Base-by-base conservation (phyloP, 1,140 invertebrate species). In the Lepidurus packardi region DNA sequence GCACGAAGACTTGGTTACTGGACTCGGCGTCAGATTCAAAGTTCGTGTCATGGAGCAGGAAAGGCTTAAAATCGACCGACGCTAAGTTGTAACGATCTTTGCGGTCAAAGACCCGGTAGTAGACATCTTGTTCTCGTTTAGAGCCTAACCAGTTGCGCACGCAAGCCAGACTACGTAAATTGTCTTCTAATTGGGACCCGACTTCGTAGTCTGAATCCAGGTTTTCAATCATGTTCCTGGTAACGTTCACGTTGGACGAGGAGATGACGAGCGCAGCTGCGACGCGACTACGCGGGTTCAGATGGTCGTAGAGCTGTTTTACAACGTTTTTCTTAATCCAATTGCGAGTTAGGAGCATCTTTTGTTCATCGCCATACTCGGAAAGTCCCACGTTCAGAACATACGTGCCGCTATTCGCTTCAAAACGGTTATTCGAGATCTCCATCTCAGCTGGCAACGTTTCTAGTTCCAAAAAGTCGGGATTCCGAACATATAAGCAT, bases 81-180 rank as follows among this genome's bases (percentile, higher is more conserved):
- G 95, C 95, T 74, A 97, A 85, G 86, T 96, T 96, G 82, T 95
- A 97, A 79, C 95, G 89, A 86, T 97, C 94, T 84, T 95, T 95
- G 78, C 94, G 89, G 83, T 96, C 92, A 84, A 97, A 97, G 8
- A 97, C 73, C 16, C 83, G 81, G 24, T 83, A 80, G 82, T 93
- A 94, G 78, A 97, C 92, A 82, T 89, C 88, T 74, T 89, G 88
- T 83, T 95, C 94, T 80, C 92, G 89, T 1, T 88, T 87, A 81
- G 88, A 91, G 16, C 96, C 95, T 80, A 98, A 89, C 93, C 95
- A 99, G 83, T 99, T 99, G 82, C 90, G 93, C 6, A 94, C 94
- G 80, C 94, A 97, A 84, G 98, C 94, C 9, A 99, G 93, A n/a
- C 90, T 87, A 85, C 94, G 92, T 81, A 94, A 96, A 83, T 98